Evolutionary conservation across 2,113 vertebrate species (phyloP).

Genomic region (Synchiropus splendidus): DNA sequence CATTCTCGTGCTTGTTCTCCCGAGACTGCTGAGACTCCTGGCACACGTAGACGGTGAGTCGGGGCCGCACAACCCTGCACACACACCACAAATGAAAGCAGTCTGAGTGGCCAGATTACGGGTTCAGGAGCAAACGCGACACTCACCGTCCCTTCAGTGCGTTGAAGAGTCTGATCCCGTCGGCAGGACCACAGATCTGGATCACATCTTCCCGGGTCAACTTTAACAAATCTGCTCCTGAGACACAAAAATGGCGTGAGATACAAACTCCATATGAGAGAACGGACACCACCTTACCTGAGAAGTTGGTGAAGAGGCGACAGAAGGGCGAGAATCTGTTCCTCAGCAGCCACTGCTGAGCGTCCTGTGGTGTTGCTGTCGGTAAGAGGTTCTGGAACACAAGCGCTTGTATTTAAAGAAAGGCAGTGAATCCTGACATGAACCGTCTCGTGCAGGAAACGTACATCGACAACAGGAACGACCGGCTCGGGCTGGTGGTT

Average conservation of each 20-base stretch:
- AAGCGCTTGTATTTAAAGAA: no score
- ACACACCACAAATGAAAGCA: not conserved
- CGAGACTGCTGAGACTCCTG: conserved; percentile 83
- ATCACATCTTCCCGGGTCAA: conserved; percentile 94
- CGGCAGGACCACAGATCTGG: conserved; percentile 97
- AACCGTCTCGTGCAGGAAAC: no score
- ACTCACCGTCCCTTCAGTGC: conserved; percentile 86
- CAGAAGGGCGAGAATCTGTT: conserved; percentile 93
- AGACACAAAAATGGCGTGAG: no score
- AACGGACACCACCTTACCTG: conserved; percentile 63
- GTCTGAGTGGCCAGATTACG: not conserved
- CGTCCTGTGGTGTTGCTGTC: conserved; percentile 86
- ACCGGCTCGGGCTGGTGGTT: conserved; percentile 72
- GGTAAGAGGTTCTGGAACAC: conserved; percentile 82
- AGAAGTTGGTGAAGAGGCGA: conserved; percentile 93
- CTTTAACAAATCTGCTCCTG: conserved; percentile 89
- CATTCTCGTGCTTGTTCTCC: conserved; percentile 84
- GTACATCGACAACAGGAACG: conserved; percentile 61
- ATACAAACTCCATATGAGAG: not conserved
- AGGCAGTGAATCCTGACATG: no score
- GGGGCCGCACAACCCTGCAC: conserved; percentile 80
- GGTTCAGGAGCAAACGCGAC: not conserved
- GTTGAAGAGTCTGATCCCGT: conserved; percentile 94
- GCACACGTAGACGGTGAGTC: conserved; percentile 91
- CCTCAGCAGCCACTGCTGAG: conserved; percentile 92